These are phyloP conservation scores for Pomacea maculata DNA, from an alignment of 1,140 invertebrate genomes.

Conservation along the genomic window DNA sequence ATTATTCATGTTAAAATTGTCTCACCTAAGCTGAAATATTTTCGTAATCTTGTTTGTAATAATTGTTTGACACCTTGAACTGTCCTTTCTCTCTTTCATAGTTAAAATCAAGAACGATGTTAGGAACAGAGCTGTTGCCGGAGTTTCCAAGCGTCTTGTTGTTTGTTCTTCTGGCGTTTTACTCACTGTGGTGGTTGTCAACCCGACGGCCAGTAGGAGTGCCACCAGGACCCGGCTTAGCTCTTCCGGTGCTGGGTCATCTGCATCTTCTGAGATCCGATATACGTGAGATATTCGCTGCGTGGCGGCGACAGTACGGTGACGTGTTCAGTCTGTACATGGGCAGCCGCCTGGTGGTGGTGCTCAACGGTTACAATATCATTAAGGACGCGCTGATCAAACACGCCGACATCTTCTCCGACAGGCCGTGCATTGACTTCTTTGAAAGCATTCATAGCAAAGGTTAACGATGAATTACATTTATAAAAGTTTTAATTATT, in stretches of 20 bases:
- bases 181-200: constrained; percentile 1
- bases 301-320: constrained; percentile 32
- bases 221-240: constrained; percentile 10
- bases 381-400: constrained; percentile 42
- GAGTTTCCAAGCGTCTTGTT: background rate
- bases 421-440: constrained; percentile 21
- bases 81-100: too few relatives aligned
- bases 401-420: constrained; percentile 35
- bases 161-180: constrained; percentile 1
- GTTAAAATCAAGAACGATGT: too few relatives aligned
- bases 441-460: too few relatives aligned
- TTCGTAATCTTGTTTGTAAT: too few relatives aligned
- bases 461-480: too few relatives aligned
- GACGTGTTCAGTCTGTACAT: constrained; percentile 41
- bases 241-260: constrained; percentile 38
- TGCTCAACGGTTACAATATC: constrained; percentile 37
- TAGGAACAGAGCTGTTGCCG: too few relatives aligned
- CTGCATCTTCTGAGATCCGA: constrained; percentile 25
- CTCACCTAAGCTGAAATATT: too few relatives aligned
- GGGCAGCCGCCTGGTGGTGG: constrained; percentile 31
- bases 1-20: too few relatives aligned
- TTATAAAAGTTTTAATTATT: too few relatives aligned
- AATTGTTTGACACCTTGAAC: too few relatives aligned
- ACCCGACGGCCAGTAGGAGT: constrained; percentile 1
- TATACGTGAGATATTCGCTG: constrained; percentile 10